A percentile compares a stretch with the other conserved stretches of the same genome.
phyloP scores from a whole-genome alignment of 2,888 invertebrate genomes.

The Tipula lateralis region DNA sequence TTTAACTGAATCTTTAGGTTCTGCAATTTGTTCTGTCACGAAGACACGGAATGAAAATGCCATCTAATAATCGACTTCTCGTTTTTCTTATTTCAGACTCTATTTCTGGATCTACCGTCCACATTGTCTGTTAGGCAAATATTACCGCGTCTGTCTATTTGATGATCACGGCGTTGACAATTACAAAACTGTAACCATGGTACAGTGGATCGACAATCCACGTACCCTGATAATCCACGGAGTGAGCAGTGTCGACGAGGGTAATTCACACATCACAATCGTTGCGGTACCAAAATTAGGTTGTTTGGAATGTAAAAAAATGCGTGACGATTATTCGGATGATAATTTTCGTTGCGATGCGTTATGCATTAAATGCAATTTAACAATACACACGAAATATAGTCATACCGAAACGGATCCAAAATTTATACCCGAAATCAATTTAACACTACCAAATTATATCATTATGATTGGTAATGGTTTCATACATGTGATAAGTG shows the following conservation, averaged over 20 bases:
- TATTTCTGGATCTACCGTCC: conserved; percentile 50
- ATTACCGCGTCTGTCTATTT: conserved; percentile 56
- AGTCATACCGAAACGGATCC: conserved; percentile 84
- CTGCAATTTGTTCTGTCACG: too few species aligned
- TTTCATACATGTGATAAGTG: conserved; percentile 71
- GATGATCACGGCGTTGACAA: conserved; percentile 59
- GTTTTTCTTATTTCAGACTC: conserved; percentile 38
- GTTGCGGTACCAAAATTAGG: conserved; percentile 57
- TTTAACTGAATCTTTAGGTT: too few species aligned
- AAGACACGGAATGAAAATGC: too few species aligned
- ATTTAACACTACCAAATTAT: conserved; percentile 64
- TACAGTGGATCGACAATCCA: conserved; percentile 60
- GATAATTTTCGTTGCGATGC: conserved; percentile 57
- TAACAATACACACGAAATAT: conserved; percentile 88
- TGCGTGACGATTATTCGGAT: conserved; percentile 52
- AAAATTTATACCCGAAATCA: conserved; percentile 64
- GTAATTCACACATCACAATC: conserved; percentile 49
- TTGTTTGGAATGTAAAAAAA: conserved; percentile 57
- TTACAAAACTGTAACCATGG: conserved; percentile 57
- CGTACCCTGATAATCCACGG: conserved; percentile 58
- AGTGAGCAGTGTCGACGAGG: conserved; percentile 46
- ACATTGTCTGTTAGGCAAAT: conserved; percentile 45
- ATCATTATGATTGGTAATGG: conserved; percentile 81
- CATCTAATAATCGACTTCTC: background rate
- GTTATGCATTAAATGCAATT: conserved; percentile 80